Percentiles rank a stretch among this genome's conserved stretches.
phyloP scores from a whole-genome alignment of 2,888 invertebrate species.

The Anodontia alba region DNA sequence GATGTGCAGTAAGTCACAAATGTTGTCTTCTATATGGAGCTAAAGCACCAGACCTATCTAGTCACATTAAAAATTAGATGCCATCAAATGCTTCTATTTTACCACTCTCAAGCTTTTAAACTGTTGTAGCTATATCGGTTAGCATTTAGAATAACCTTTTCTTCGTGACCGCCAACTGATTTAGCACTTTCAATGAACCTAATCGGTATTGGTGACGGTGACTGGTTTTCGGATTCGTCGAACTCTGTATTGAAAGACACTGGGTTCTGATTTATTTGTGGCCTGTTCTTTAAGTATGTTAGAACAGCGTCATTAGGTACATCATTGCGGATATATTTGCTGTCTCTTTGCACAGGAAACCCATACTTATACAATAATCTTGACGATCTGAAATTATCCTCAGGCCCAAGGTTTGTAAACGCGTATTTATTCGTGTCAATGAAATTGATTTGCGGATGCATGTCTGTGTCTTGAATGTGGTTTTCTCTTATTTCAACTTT shows the following conservation, averaged over 20 bases:
- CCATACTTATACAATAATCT: neutral
- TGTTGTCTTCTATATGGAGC: too few species aligned
- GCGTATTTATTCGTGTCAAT: neutral
- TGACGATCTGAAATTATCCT: neutral
- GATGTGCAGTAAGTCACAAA: too few species aligned
- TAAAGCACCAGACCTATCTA: too few species aligned
- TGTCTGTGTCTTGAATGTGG: neutral
- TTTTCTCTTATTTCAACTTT: neutral
- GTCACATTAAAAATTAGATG: too few species aligned
- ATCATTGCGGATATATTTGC: slow-evolving; percentile 24
- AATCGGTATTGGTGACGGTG: slow-evolving; percentile 32
- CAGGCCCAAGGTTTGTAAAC: neutral
- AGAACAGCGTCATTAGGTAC: slow-evolving; percentile 35
- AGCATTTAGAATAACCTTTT: neutral
- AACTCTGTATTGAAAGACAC: slow-evolving; percentile 23
- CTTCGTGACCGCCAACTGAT: slow-evolving; percentile 22
- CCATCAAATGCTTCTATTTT: too few species aligned
- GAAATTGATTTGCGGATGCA: neutral
- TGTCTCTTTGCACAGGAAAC: slow-evolving; percentile 29
- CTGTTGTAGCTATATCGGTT: neutral
- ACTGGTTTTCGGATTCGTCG: slow-evolving; percentile 3
- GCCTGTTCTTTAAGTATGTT: slow-evolving; percentile 24
- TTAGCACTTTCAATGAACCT: slow-evolving; percentile 28
- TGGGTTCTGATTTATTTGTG: neutral
- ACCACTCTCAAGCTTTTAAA: neutral